A percentile compares a stretch with the other conserved stretches of the same genome.
Conservation (phyloP, 30 jellyfish, hydroid and myxozoan genomes). For the Aurelia aurita complex sp. Pacific region DNA sequence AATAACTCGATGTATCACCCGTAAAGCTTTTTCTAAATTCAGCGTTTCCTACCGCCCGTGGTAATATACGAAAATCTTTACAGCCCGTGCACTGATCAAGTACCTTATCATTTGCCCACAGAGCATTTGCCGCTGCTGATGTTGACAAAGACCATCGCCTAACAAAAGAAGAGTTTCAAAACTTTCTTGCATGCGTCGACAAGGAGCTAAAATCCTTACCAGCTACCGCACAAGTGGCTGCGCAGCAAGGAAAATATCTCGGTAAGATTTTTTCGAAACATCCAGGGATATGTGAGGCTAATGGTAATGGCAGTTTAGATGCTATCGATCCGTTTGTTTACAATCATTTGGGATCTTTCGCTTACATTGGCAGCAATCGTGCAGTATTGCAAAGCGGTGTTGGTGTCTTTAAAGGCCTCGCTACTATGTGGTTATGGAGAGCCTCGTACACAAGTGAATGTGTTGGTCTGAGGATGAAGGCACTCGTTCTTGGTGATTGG, state of each 20-base stretch:
- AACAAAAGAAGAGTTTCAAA: conserved; percentile 61
- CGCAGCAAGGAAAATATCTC: conserved; percentile 92
- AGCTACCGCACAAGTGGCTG: conserved; percentile 98
- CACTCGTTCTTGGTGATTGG: conserved; percentile 90
- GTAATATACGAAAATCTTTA: too few species aligned
- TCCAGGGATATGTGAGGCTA: background rate
- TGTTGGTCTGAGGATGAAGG: conserved; percentile 87
- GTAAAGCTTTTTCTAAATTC: too few species aligned
- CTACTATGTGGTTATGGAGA: conserved; percentile 96
- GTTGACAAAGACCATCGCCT: conserved; percentile 59
- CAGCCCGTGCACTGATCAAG: too few species aligned
- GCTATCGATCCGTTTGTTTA: conserved; percentile 73
- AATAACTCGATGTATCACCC: too few species aligned
- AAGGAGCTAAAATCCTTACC: conserved; percentile 73
- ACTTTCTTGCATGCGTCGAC: conserved; percentile 68
- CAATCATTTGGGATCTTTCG: conserved; percentile 91
- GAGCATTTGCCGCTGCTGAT: conserved; percentile 74
- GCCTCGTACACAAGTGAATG: conserved; percentile 94
- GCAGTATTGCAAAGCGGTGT: conserved; percentile 86
- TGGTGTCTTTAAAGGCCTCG: conserved; percentile 83
- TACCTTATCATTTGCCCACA: background rate
- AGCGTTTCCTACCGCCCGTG: too few species aligned
- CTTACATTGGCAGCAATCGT: conserved; percentile 88
- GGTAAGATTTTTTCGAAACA: conserved; percentile 75
- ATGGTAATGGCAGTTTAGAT: conserved; percentile 31